Percentiles rank a stretch among this genome's conserved stretches.
phyloP scores from a whole-genome alignment of 2,113 vertebrate genomes.

The Podiceps cristatus region DNA sequence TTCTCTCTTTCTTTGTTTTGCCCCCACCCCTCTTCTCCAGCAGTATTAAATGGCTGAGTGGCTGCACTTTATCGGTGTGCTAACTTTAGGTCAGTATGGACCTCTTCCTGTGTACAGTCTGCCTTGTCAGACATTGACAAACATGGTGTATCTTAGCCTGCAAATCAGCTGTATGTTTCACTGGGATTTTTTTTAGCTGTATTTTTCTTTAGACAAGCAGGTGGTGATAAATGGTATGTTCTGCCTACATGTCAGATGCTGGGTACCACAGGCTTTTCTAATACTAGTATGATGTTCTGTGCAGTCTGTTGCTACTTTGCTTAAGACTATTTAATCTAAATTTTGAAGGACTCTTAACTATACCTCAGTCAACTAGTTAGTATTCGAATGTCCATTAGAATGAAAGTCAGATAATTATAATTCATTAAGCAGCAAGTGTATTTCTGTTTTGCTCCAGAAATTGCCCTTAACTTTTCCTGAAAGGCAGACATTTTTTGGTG shows the following conservation, averaged over 20 bases:
- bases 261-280: slow-evolving; percentile 61
- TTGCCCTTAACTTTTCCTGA: slow-evolving; percentile 53
- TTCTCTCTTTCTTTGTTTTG: slow-evolving; percentile 32
- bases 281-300: slow-evolving; percentile 58
- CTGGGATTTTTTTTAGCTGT: slow-evolving; percentile 59
- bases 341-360: slow-evolving; percentile 76
- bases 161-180: slow-evolving; percentile 60
- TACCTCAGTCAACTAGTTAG: slow-evolving; percentile 74
- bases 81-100: slow-evolving; percentile 51
- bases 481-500: slow-evolving; percentile 17
- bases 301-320: slow-evolving; percentile 59
- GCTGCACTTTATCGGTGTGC: slow-evolving; percentile 73
- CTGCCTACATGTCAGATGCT: slow-evolving; percentile 45
- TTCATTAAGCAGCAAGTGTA: slow-evolving; percentile 35
- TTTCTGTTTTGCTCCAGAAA: slow-evolving; percentile 67
- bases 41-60: slow-evolving; percentile 66
- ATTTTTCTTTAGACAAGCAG: slow-evolving; percentile 46
- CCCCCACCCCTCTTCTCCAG: slow-evolving; percentile 42
- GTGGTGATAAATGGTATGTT: slow-evolving; percentile 6
- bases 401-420: slow-evolving; percentile 26
- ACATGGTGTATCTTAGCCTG: slow-evolving; percentile 65
- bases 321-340: slow-evolving; percentile 63
- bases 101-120: slow-evolving; percentile 50
- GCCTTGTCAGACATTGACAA: slow-evolving; percentile 32
- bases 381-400: slow-evolving; percentile 60